These are phyloP conservation scores for Hapalemur alaotrensis DNA, from an alignment of 2,797 vertebrate species.

Conservation along the genomic window DNA sequence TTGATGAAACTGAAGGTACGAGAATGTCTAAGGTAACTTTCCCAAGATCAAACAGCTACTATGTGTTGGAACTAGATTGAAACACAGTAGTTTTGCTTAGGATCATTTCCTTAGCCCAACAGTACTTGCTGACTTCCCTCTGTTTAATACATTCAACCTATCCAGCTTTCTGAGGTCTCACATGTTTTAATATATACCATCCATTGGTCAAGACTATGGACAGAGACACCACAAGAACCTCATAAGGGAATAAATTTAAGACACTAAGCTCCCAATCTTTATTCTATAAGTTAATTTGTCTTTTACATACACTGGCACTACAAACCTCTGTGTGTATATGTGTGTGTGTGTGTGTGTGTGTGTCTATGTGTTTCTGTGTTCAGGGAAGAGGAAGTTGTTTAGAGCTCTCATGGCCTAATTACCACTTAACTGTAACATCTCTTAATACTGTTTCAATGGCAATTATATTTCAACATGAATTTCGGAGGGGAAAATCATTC, in stretches of 20 bases:
- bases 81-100: no score
- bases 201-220: neutral
- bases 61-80: neutral
- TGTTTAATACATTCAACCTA: neutral
- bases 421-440: neutral
- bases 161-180: neutral
- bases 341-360: neutral
- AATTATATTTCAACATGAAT: neutral
- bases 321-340: accelerated
- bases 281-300: neutral
- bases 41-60: neutral
- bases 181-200: neutral
- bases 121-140: no score
- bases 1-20: neutral
- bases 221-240: neutral
- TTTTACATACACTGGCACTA: neutral
- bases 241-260: neutral
- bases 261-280: neutral
- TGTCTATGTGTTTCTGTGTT: neutral
- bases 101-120: neutral
- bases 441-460: neutral
- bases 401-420: neutral
- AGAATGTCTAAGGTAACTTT: neutral
- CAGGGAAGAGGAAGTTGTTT: neutral
- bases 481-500: neutral